Conservation (phyloP, 2,797 vertebrate species). For the Neomorphus geoffroyi region DNA sequence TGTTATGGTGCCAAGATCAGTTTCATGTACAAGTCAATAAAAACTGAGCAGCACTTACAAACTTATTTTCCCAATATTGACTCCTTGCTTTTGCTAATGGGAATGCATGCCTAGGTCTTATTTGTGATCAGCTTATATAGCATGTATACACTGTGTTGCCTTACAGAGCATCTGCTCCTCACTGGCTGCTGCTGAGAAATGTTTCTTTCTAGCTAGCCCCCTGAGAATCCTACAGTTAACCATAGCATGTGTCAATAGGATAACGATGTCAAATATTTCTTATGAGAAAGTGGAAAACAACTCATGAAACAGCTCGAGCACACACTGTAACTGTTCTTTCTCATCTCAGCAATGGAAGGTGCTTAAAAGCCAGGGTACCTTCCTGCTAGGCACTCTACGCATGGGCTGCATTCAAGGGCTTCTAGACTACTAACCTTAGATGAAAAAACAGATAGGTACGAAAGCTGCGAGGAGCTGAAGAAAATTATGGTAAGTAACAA, state of each 20-base stretch:
- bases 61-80: rapidly evolving
- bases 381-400: background rate
- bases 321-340: background rate
- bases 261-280: background rate
- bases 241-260: background rate
- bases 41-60: background rate
- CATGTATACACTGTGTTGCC: background rate
- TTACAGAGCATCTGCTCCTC: background rate
- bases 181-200: background rate
- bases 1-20: background rate
- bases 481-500: background rate
- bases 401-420: background rate
- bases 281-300: background rate
- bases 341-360: background rate
- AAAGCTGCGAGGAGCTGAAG: background rate
- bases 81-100: background rate
- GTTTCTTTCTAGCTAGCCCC: background rate
- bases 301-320: background rate
- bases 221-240: background rate
- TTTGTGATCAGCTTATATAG: background rate
- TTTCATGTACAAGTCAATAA: background rate
- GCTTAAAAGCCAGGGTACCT: background rate
- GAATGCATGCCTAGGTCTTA: background rate
- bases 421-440: background rate
- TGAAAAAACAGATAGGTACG: background rate